Evolutionary conservation across 2,113 vertebrate genomes (phyloP).

Genomic region (Myocastor coypus): DNA sequence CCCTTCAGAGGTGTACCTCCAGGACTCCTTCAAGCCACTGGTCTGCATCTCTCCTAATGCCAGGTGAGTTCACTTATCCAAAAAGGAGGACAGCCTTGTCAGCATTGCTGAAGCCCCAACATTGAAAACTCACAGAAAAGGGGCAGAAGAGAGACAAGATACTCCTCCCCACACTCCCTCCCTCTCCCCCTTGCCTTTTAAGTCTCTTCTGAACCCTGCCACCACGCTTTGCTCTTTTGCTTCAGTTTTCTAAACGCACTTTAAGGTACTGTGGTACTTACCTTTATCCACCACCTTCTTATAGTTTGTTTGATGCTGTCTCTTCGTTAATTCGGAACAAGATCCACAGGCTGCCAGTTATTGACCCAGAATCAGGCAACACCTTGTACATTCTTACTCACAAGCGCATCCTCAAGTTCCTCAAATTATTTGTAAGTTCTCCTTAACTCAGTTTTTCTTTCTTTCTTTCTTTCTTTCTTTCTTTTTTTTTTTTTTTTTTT

Average conservation of each 20-base stretch:
- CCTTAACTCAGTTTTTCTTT: background rate
- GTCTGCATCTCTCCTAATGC: slow-evolving; percentile 98
- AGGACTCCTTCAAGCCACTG: slow-evolving; percentile 97
- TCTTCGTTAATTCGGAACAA: slow-evolving; percentile 96
- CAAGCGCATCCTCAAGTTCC: slow-evolving; percentile 99
- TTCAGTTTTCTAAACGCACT: background rate
- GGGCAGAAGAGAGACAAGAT: background rate
- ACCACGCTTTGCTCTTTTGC: background rate
- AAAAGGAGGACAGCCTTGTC: slow-evolving; percentile 29
- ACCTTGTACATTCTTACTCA: slow-evolving; percentile 99
- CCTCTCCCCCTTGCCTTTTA: too few species aligned
- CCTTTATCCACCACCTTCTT: background rate
- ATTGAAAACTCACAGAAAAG: background rate
- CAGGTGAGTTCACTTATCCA: slow-evolving; percentile 87
- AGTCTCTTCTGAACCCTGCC: background rate
- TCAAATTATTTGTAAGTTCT: slow-evolving; percentile 97
- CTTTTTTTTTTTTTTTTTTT: too few species aligned
- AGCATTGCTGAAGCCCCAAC: background rate
- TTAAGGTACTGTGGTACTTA: background rate
- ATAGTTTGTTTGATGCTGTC: slow-evolving; percentile 97
- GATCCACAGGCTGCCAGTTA: slow-evolving; percentile 98
- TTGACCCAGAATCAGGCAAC: slow-evolving; percentile 96
- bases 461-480: too few species aligned
- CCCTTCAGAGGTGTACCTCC: slow-evolving; percentile 93
- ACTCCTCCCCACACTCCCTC: background rate